Conservation (phyloP, 2,797 vertebrate species). For the Sitta carolinensis region DNA sequence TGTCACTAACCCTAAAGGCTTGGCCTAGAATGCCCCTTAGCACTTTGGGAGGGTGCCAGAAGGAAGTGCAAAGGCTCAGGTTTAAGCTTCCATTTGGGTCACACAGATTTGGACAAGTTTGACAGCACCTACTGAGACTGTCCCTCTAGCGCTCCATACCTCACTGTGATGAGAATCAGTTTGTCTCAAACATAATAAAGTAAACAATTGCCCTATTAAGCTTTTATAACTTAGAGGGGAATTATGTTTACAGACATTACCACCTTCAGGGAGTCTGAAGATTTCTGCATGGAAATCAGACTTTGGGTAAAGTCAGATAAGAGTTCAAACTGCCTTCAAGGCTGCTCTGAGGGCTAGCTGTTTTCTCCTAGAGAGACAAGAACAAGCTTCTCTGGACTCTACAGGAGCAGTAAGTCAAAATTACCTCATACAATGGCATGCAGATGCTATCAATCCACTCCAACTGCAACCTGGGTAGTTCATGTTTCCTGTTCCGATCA, state of each 20-base stretch:
- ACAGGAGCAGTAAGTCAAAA: slow-evolving; percentile 2
- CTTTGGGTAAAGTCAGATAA: background rate
- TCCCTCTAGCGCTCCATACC: background rate
- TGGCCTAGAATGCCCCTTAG: background rate
- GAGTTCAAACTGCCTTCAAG: background rate
- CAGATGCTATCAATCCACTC: slow-evolving; percentile 99
- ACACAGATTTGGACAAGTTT: background rate
- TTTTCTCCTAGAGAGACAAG: background rate
- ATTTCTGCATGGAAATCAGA: background rate
- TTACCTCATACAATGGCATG: slow-evolving; percentile 94
- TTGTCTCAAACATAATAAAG: background rate
- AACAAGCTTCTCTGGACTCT: background rate
- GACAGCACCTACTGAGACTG: background rate
- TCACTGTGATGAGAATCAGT: background rate
- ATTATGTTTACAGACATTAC: background rate
- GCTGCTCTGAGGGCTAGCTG: background rate
- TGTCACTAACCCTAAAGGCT: background rate
- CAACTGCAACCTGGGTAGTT: slow-evolving; percentile 92
- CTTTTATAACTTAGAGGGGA: background rate
- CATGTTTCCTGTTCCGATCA: slow-evolving; percentile 98
- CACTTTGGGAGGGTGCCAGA: background rate
- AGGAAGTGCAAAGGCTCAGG: background rate
- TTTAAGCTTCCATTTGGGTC: background rate
- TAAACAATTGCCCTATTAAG: background rate
- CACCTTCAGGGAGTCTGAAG: background rate